A percentile compares a stretch with the other conserved stretches of the same genome.
phyloP scores from a whole-genome alignment of 2,888 invertebrate genomes.

The Plebejus melissa region DNA sequence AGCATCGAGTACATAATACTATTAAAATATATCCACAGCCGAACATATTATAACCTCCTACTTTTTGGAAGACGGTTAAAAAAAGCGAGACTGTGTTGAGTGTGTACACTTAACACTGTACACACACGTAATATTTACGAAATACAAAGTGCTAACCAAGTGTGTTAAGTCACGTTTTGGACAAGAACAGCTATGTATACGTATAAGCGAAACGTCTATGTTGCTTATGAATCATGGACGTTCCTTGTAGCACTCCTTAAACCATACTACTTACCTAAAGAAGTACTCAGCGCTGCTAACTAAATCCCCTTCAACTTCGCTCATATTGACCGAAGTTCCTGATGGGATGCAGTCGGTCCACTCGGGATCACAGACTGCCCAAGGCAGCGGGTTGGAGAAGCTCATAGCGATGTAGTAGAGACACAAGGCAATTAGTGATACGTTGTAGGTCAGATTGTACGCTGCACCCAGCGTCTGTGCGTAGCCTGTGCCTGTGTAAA shows the following conservation, averaged over 20 bases:
- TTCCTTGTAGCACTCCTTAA: not conserved
- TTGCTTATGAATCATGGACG: too few species aligned
- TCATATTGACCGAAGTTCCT: constrained; percentile 43
- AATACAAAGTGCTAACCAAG: too few species aligned
- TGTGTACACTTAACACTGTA: too few species aligned
- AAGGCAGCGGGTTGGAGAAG: constrained; percentile 84
- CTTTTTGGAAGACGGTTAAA: too few species aligned
- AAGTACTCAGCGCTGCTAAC: constrained; percentile 80
- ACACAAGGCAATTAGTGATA: constrained; percentile 85
- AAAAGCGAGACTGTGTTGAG: too few species aligned
- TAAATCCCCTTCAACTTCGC: constrained; percentile 42
- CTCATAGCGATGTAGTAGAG: constrained; percentile 86
- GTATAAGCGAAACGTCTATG: too few species aligned
- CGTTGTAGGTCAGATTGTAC: constrained; percentile 88
- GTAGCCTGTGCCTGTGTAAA: constrained; percentile 81
- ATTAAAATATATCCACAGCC: too few species aligned
- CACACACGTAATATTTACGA: too few species aligned
- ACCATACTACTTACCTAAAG: constrained; percentile 62
- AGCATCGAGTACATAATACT: too few species aligned
- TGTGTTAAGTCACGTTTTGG: too few species aligned
- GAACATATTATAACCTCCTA: too few species aligned
- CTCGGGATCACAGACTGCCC: constrained; percentile 81
- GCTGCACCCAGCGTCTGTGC: constrained; percentile 82
- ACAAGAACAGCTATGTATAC: too few species aligned
- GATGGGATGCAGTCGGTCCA: constrained; percentile 75